Evolutionary conservation across 1,140 invertebrate species (phyloP), one percentile per base, ranked within the genome.

Genomic region (Formica exsecta): DNA sequence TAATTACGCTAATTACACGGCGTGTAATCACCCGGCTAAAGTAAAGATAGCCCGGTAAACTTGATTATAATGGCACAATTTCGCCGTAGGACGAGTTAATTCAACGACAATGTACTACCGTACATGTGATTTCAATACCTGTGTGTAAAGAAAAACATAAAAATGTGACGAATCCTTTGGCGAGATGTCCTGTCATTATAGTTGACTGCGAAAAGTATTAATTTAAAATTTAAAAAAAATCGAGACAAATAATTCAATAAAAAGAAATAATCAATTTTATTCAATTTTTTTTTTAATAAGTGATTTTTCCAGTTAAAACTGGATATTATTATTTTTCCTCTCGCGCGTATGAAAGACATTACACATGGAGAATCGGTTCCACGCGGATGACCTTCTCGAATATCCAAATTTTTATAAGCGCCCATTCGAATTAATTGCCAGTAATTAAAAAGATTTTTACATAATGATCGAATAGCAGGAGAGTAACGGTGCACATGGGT

Each of bases 1-100:
- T 87, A 89, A 90, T 90, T 90, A 86, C 85, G 32, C 51, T 9
- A 83, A 88, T 81, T 65, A 22, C 22, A 57, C 36, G n/a, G 41
- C 22, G n/a, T 75, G 1, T 51, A 51, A 19, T 9, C 16, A 13
- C 6, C 7, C 16, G 54, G 29, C 38, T 38, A 29, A 73, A 51
- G 64, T 71, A 77, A 64, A 65, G 81, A 65, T 76, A 77, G 48
- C 44, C 25, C 81, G 61, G 77, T 77, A 77, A 85, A 65, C 81
- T 44, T 77, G 81, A 85, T 85, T 77, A 66, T 85, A 85, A 85
- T 77, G 70, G 48, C 32, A 77, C 22, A 77, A 77, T 77, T 65
- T 6, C 38, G 32, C 19, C 32, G 36, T 48, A 25, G 36, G 22
- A 85, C 32, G 44, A 77, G 61, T 74, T 83, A 83, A 83, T 83